Evolutionary conservation across 2,797 vertebrate genomes (phyloP).

Genomic region (Meriones psammophilus): DNA sequence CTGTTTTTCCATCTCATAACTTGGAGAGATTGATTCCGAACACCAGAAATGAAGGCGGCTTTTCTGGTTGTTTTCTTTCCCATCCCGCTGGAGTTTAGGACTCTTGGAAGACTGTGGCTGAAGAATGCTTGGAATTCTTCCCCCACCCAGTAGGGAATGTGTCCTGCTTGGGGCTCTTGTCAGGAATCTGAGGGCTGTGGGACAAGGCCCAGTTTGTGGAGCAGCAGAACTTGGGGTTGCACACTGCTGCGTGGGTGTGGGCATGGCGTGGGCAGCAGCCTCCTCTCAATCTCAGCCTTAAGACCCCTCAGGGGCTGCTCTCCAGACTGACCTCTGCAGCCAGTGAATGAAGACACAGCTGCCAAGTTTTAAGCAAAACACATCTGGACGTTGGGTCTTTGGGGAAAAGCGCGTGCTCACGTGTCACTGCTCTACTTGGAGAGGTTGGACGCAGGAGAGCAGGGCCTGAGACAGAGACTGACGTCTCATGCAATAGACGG

Average conservation of each 20-base stretch:
- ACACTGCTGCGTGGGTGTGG: neutral
- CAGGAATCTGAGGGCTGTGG: conserved; percentile 66
- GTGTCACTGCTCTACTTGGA: neutral
- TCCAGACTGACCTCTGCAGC: conserved; percentile 37
- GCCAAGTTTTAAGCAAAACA: conserved; percentile 20
- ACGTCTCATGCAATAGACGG: no score
- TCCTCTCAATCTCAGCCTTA: neutral
- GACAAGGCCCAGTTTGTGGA: conserved; percentile 49
- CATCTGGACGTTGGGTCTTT: neutral
- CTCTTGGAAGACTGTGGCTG: conserved; percentile 50
- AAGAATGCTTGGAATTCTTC: conserved; percentile 81
- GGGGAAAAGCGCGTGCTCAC: neutral
- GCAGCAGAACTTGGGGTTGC: conserved; percentile 2
- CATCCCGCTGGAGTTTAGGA: conserved; percentile 56
- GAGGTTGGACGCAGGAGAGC: neutral
- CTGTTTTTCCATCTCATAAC: neutral
- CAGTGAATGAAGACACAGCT: neutral
- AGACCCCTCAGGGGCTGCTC: neutral
- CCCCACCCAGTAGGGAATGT: conserved; percentile 78
- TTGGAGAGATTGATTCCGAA: conserved; percentile 51
- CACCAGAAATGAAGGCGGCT: conserved; percentile 18
- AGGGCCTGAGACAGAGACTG: neutral
- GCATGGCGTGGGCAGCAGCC: neutral
- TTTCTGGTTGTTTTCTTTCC: neutral
- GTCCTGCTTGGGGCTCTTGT: conserved; percentile 69